Percentiles rank a stretch among this genome's conserved stretches.
phyloP scores from a whole-genome alignment of 2,888 invertebrate species.

The Conus canariensis region DNA sequence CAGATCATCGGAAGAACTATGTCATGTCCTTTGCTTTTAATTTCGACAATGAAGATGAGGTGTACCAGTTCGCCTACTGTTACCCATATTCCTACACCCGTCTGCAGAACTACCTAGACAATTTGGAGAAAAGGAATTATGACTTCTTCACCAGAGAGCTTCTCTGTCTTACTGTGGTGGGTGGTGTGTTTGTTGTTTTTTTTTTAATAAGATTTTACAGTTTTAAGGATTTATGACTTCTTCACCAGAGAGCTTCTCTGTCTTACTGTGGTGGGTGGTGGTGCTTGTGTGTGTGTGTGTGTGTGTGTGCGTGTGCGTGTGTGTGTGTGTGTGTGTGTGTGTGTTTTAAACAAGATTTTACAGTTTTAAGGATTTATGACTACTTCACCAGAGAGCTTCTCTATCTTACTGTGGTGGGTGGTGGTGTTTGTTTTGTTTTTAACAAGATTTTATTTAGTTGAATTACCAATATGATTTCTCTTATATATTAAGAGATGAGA shows the following conservation, averaged over 20 bases:
- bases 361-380: conserved; percentile 79
- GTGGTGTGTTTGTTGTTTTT: conserved; percentile 40
- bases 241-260: conserved; percentile 85
- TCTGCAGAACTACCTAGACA: conserved; percentile 90
- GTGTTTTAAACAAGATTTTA: background rate
- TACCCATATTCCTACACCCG: conserved; percentile 97
- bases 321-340: background rate
- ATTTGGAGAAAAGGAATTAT: conserved; percentile 84
- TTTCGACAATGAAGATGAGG: conserved; percentile 96
- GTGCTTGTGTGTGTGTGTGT: background rate
- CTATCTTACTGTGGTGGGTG: conserved; percentile 76
- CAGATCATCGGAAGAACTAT: conserved; percentile 91
- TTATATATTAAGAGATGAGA: too few relatives aligned
- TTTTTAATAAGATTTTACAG: background rate
- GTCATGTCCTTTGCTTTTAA: conserved; percentile 95
- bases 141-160: conserved; percentile 86
- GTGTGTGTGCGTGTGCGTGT: background rate
- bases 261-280: conserved; percentile 75
- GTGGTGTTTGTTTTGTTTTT: background rate
- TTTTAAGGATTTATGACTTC: conserved; percentile 80
- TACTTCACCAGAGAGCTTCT: conserved; percentile 85
- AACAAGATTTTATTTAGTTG: background rate
- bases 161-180: conserved; percentile 77
- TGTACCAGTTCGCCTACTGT: conserved; percentile 95
- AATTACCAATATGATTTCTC: too few relatives aligned